phyloP scores from a whole-genome alignment of 2,888 invertebrate species.

The Cataglyphis rosenhaueri region DNA sequence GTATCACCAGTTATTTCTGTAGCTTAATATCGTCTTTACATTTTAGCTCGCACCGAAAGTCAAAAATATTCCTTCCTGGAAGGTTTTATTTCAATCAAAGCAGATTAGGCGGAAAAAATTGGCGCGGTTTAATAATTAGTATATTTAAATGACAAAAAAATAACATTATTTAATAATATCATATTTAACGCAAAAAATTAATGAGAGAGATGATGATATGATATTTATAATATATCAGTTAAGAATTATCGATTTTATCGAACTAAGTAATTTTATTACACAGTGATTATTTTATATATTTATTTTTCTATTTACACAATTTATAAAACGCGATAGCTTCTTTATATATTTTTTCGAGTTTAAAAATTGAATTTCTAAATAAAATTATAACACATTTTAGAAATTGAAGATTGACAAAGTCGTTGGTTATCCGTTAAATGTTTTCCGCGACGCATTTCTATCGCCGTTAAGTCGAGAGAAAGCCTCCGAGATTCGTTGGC shows the following conservation, averaged over 20 bases:
- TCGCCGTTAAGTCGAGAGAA: slow-evolving; percentile 70
- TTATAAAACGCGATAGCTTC: background rate
- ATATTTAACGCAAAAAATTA: background rate
- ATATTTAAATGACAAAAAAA: background rate
- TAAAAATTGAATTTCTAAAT: background rate
- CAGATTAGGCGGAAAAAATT: background rate
- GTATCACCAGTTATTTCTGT: slow-evolving; percentile 25
- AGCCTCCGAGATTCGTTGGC: slow-evolving; percentile 72
- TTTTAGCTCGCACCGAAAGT: background rate
- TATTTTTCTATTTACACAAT: background rate
- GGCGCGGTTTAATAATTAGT: background rate
- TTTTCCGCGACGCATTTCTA: slow-evolving; percentile 52
- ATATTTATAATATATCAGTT: background rate
- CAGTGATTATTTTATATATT: background rate
- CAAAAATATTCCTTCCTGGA: background rate
- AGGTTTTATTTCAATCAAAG: background rate
- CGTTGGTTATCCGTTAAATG: slow-evolving; percentile 59
- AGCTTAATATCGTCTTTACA: background rate
- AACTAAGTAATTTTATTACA: background rate
- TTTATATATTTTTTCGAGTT: background rate
- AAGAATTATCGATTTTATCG: slow-evolving; percentile 9
- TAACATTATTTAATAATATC: background rate
- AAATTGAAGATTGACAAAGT: background rate
- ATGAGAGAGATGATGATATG: background rate
- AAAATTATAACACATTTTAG: background rate